Evolutionary conservation across 2,113 vertebrate genomes (phyloP).

Genomic region (Rhea pennata): DNA sequence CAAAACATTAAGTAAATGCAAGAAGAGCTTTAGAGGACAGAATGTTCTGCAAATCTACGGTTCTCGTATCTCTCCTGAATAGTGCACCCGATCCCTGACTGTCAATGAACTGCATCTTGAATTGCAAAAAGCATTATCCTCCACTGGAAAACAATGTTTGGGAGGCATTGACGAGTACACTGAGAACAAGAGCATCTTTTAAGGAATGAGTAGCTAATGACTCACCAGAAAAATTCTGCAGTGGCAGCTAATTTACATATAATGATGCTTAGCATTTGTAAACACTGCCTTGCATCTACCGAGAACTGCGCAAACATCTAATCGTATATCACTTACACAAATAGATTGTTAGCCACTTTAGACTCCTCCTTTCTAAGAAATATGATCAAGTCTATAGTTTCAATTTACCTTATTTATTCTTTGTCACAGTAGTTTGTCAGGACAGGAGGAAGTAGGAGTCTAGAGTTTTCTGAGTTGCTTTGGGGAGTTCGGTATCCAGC

Average conservation of each 20-base stretch:
- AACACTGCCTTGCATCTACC: neutral
- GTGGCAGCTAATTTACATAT: constrained; percentile 49
- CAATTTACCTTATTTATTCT: neutral
- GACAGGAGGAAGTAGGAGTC: neutral
- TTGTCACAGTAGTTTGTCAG: neutral
- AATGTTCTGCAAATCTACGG: neutral
- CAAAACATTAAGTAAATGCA: neutral
- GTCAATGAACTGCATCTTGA: constrained; percentile 6
- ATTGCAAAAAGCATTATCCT: neutral
- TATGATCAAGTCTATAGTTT: neutral
- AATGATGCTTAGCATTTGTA: neutral
- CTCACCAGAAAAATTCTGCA: constrained; percentile 17
- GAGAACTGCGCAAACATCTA: neutral
- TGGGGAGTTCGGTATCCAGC: neutral
- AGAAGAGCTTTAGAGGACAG: neutral
- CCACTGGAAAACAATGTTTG: neutral
- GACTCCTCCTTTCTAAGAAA: neutral
- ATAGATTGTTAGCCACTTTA: neutral
- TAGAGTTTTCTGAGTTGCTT: neutral
- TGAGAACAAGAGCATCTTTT: constrained; percentile 31
- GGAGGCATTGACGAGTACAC: constrained; percentile 11
- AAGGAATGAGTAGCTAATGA: constrained; percentile 50
- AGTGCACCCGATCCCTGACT: neutral
- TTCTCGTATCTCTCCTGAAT: neutral
- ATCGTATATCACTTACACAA: constrained; percentile 9